Conservation (phyloP, 2,888 invertebrate genomes). For the Megaustenia siamemsis region DNA sequence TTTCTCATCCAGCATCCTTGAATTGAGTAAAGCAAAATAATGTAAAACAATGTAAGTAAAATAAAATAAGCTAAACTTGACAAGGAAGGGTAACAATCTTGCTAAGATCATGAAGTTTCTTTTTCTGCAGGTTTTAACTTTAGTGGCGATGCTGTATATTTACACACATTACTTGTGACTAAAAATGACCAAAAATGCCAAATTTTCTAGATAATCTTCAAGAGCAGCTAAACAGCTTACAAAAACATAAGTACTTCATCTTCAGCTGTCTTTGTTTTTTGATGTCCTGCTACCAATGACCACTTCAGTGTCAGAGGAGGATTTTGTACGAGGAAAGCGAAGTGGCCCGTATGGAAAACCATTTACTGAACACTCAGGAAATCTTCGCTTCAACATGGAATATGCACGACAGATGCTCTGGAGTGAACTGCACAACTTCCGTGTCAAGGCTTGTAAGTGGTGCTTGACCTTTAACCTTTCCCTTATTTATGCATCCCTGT, state of each 20-base stretch:
- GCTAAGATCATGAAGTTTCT: no score
- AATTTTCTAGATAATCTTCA: no score
- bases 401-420: constrained; percentile 76
- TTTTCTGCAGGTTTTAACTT: no score
- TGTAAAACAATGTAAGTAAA: no score
- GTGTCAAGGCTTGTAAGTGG: constrained; percentile 74
- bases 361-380: constrained; percentile 45
- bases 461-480: background rate
- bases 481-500: background rate
- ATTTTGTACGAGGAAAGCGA: constrained; percentile 77
- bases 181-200: no score
- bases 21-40: no score
- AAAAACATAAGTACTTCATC: background rate
- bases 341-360: constrained; percentile 65
- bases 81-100: no score
- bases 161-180: no score
- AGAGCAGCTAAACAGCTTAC: no score
- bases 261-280: constrained; percentile 82
- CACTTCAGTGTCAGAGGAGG: constrained; percentile 74
- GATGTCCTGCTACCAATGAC: constrained; percentile 82
- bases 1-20: no score
- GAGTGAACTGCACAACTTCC: constrained; percentile 75
- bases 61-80: no score
- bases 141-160: no score
- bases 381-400: constrained; percentile 61